Percentiles rank a stretch among this genome's conserved stretches.
phyloP scores from a whole-genome alignment of 2,888 invertebrate species.

The Habrosyne pyritoides region DNA sequence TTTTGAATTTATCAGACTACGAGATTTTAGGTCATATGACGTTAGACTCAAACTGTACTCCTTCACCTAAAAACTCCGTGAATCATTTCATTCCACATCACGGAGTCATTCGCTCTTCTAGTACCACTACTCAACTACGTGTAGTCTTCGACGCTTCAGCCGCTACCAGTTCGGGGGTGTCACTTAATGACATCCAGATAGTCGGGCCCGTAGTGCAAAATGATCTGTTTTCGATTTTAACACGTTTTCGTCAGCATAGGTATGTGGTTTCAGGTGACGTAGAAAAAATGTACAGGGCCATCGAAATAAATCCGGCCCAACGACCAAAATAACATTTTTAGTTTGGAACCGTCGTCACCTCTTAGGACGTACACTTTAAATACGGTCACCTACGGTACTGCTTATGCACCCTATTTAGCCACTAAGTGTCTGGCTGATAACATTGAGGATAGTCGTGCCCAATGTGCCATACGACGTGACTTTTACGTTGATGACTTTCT shows the following conservation, averaged over 20 bases:
- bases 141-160: constrained; percentile 19
- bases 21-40: neutral
- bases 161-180: constrained; percentile 11
- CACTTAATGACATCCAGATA: constrained; percentile 17
- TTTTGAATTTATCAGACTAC: neutral
- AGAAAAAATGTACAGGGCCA: constrained; percentile 25
- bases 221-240: constrained; percentile 9
- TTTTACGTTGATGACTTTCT: too few relatives aligned
- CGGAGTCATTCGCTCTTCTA: constrained; percentile 12
- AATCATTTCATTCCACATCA: constrained; percentile 16
- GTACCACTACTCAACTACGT: constrained; percentile 17
- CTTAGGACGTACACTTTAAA: neutral
- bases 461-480: too few relatives aligned
- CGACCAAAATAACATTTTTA: too few relatives aligned
- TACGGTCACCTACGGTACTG: too few relatives aligned
- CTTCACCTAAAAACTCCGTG: constrained; percentile 2
- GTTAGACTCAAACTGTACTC: too few relatives aligned
- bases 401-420: too few relatives aligned
- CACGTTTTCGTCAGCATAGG: neutral
- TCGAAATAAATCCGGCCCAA: too few relatives aligned
- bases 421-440: too few relatives aligned
- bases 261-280: constrained; percentile 22
- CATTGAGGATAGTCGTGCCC: too few relatives aligned
- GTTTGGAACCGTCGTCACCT: too few relatives aligned
- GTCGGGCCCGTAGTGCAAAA: constrained; percentile 19